phyloP scores from a whole-genome alignment of 2,888 invertebrate genomes.

The Acleris holmiana region DNA sequence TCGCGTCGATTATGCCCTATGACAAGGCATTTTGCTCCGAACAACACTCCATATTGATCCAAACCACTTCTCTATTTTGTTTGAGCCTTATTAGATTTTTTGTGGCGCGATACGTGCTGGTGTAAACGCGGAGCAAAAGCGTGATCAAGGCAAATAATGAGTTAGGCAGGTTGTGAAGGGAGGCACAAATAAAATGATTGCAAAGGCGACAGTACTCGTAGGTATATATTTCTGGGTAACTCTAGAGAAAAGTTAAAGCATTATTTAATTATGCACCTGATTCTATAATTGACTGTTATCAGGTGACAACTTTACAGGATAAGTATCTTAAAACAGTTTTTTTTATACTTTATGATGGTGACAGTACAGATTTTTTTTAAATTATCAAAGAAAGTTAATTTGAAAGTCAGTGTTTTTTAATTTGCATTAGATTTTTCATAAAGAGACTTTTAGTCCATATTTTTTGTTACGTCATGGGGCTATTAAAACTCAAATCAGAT shows the following conservation, averaged over 20 bases:
- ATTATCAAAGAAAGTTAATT: too few species aligned
- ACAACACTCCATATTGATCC: constrained; percentile 84
- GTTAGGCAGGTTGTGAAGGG: not conserved
- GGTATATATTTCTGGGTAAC: not conserved
- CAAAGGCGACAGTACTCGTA: not conserved
- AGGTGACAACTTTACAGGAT: too few species aligned
- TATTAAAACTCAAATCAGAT: too few species aligned
- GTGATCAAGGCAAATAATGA: constrained; percentile 14
- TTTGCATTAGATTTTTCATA: too few species aligned
- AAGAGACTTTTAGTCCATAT: too few species aligned
- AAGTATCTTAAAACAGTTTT: too few species aligned
- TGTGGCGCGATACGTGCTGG: constrained; percentile 41
- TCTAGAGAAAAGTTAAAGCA: not conserved
- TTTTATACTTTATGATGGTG: too few species aligned
- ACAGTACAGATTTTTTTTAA: too few species aligned
- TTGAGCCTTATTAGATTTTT: constrained; percentile 79
- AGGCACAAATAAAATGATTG: not conserved
- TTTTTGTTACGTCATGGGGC: too few species aligned
- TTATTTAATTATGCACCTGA: too few species aligned
- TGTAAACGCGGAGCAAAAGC: constrained; percentile 26
- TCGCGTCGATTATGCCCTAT: constrained; percentile 82
- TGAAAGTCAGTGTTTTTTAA: too few species aligned
- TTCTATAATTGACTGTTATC: too few species aligned
- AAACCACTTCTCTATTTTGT: constrained; percentile 78
- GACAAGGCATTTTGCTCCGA: constrained; percentile 79